A percentile compares a stretch with the other conserved stretches of the same genome.
These are phyloP conservation scores for Ariolimax columbianus DNA, from an alignment of 2,888 invertebrate genomes.

Conservation along the genomic window DNA sequence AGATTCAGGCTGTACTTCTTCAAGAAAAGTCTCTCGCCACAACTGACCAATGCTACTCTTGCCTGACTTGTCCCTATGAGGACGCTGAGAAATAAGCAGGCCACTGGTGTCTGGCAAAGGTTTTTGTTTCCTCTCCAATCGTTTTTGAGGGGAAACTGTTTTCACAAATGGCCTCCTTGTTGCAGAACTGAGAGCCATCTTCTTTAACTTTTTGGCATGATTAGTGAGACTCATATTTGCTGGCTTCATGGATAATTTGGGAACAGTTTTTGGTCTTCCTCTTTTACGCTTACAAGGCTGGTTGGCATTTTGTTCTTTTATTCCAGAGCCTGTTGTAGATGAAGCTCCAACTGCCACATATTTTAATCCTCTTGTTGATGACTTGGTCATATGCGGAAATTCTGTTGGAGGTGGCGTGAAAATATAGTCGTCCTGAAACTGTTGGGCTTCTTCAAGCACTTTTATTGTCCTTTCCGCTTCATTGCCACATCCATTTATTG, in stretches of 20 bases:
- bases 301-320: neutral
- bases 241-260: neutral
- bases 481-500: conserved; percentile 61
- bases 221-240: conserved; percentile 8
- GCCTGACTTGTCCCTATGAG: conserved; percentile 48
- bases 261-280: conserved; percentile 36
- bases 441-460: conserved; percentile 70
- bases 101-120: neutral
- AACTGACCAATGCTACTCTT: conserved; percentile 50
- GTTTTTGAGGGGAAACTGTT: neutral
- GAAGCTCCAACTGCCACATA: neutral
- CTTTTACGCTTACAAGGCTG: conserved; percentile 31
- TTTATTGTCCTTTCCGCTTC: conserved; percentile 64
- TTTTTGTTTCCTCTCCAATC: conserved; percentile 14
- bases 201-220: conserved; percentile 43
- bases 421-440: conserved; percentile 62
- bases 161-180: conserved; percentile 35
- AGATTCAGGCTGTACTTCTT: conserved; percentile 40
- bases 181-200: conserved; percentile 32
- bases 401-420: conserved; percentile 50
- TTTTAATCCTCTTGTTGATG: conserved; percentile 22
- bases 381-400: conserved; percentile 40
- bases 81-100: conserved; percentile 45
- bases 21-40: conserved; percentile 47
- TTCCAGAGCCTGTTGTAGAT: neutral